These are phyloP conservation scores for Arion vulgaris DNA, from an alignment of 1,140 invertebrate species.

Conservation along the genomic window DNA sequence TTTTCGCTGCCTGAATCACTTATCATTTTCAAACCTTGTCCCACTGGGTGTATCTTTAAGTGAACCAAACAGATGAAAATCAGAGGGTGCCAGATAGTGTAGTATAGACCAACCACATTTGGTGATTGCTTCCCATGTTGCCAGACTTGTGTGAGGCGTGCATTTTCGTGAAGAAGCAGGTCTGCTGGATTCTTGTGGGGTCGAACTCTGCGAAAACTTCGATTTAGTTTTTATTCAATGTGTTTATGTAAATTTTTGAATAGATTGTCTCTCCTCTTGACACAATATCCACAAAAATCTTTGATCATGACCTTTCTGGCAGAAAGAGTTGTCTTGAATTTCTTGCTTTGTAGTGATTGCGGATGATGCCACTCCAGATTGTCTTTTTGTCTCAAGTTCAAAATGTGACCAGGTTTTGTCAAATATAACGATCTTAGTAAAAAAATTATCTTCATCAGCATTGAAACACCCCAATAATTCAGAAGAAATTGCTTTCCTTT, in stretches of 20 bases:
- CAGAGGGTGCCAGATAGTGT: slow-evolving; percentile 10
- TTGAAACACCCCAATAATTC: background rate
- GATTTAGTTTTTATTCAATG: slow-evolving; percentile 15
- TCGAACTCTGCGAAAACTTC: background rate
- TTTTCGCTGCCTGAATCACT: background rate
- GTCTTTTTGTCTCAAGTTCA: slow-evolving; percentile 6
- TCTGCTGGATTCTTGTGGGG: slow-evolving; percentile 14
- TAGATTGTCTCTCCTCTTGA: background rate
- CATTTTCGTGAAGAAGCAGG: slow-evolving; percentile 15
- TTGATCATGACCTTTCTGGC: background rate
- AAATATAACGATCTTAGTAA: background rate
- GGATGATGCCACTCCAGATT: background rate
- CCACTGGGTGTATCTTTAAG: background rate
- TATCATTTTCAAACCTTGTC: background rate
- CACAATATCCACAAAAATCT: background rate
- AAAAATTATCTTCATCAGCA: background rate
- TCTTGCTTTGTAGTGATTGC: background rate
- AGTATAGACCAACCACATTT: background rate
- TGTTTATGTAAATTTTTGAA: slow-evolving; percentile 5
- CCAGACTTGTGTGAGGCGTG: slow-evolving; percentile 13
- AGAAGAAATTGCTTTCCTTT: slow-evolving; percentile 10
- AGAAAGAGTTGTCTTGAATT: background rate
- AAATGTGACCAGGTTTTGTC: slow-evolving; percentile 1
- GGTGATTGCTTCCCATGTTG: slow-evolving; percentile 13
- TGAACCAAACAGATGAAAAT: slow-evolving; percentile 2